phyloP scores from a whole-genome alignment of 2,113 vertebrate species.

The Polypterus senegalus region DNA sequence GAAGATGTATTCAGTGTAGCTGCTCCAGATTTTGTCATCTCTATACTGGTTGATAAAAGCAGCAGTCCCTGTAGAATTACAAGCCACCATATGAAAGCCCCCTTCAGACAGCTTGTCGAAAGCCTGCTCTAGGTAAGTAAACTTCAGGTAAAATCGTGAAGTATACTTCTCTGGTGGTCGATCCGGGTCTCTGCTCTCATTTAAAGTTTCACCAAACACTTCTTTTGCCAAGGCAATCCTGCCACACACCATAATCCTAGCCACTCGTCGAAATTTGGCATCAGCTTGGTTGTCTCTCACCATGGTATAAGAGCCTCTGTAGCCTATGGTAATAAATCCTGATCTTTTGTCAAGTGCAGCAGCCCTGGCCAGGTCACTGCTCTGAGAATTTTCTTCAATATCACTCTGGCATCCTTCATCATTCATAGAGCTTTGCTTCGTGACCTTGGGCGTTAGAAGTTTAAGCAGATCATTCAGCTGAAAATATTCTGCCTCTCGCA shows the following conservation, averaged over 20 bases:
- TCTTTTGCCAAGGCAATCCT: conserved; percentile 74
- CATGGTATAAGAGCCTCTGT: conserved; percentile 67
- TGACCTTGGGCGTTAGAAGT: conserved; percentile 61
- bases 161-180: conserved; percentile 76
- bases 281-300: conserved; percentile 68
- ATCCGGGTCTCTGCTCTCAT: conserved; percentile 75
- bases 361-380: conserved; percentile 45
- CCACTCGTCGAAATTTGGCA: conserved; percentile 71
- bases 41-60: conserved; percentile 69
- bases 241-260: conserved; percentile 75
- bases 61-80: conserved; percentile 58
- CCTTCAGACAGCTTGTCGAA: conserved; percentile 71
- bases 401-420: conserved; percentile 78
- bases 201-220: conserved; percentile 71
- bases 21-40: conserved; percentile 80
- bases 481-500: conserved; percentile 72
- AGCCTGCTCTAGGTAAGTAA: conserved; percentile 75
- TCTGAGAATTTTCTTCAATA: conserved; percentile 65
- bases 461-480: conserved; percentile 65
- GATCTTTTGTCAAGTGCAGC: conserved; percentile 53
- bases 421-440: conserved; percentile 69
- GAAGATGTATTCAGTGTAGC: conserved; percentile 81
- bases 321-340: conserved; percentile 72
- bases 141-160: conserved; percentile 80
- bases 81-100: conserved; percentile 67